A percentile compares a stretch with the other conserved stretches of the same genome.
Conservation (phyloP, 2,113 vertebrate genomes). For the Emydura subglobosa region DNA sequence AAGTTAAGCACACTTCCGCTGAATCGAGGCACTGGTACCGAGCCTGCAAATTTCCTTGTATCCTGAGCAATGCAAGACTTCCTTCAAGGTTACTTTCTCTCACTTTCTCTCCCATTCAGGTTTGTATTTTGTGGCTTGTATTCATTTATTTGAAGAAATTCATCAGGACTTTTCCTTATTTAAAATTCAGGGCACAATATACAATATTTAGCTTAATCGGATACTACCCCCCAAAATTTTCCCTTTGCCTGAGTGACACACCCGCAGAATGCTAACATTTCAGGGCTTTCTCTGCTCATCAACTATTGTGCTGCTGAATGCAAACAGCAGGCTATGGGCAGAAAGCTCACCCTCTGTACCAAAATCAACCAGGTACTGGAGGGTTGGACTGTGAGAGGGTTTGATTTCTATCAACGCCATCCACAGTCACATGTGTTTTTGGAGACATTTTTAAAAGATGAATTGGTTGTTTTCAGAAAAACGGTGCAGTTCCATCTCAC, state of each 20-base stretch:
- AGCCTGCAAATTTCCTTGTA: not conserved
- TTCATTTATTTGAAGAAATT: not conserved
- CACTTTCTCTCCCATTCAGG: not conserved
- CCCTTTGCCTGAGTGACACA: not conserved
- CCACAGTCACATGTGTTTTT: rapidly evolving
- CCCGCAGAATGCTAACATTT: slow-evolving; percentile 30
- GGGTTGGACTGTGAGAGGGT: not conserved
- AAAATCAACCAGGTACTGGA: not conserved
- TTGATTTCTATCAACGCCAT: not conserved
- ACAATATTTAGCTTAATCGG: slow-evolving; percentile 3
- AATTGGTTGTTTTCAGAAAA: not conserved
- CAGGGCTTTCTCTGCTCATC: not conserved
- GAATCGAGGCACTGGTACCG: not conserved
- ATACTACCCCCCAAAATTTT: slow-evolving; percentile 28
- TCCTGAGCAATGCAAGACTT: not conserved
- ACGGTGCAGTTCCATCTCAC: not conserved
- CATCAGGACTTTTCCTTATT: not conserved
- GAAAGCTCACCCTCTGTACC: no score
- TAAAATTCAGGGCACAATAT: slow-evolving; percentile 31
- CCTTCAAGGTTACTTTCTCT: not conserved
- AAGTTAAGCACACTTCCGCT: not conserved
- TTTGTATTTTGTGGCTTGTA: not conserved
- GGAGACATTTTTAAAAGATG: not conserved
- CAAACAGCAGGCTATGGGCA: not conserved
- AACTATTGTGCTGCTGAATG: not conserved